These are phyloP conservation scores for Patagioenas fasciata DNA, from an alignment of 2,113 vertebrate genomes.

Conservation along the genomic window DNA sequence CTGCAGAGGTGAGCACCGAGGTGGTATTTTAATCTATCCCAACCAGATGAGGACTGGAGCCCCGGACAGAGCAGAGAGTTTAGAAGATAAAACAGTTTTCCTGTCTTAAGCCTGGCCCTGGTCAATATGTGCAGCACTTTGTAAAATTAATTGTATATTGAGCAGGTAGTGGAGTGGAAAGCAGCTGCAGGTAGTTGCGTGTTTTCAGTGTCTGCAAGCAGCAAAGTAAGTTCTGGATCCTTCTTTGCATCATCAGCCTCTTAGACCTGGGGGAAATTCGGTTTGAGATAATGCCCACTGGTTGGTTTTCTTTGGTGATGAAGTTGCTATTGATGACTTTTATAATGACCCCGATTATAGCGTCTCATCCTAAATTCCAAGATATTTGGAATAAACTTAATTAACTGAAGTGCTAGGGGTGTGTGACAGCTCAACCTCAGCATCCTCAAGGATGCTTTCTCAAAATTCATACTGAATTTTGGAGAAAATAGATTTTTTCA, in stretches of 20 bases:
- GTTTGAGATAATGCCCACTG: neutral
- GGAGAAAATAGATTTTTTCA: neutral
- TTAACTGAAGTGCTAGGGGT: too few relatives aligned
- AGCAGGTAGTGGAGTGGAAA: neutral
- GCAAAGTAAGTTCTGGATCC: neutral
- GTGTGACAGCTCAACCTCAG: neutral
- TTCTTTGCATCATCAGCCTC: neutral
- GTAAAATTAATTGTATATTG: conserved; percentile 2
- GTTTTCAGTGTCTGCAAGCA: neutral
- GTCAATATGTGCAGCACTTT: neutral
- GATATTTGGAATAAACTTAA: neutral
- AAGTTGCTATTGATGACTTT: neutral
- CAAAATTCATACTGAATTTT: neutral
- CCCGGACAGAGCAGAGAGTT: neutral
- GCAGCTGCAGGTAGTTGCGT: neutral
- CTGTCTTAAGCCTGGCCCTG: neutral
- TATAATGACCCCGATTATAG: neutral
- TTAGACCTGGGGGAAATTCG: neutral
- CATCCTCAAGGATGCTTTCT: neutral
- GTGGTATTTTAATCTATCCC: neutral
- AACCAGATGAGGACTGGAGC: neutral
- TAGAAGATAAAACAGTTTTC: neutral
- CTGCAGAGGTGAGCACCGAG: conserved; percentile 9
- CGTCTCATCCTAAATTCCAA: neutral
- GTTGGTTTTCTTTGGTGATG: neutral